phyloP scores from a whole-genome alignment of 1,140 invertebrate species.

The Drosophila malerkotliana region DNA sequence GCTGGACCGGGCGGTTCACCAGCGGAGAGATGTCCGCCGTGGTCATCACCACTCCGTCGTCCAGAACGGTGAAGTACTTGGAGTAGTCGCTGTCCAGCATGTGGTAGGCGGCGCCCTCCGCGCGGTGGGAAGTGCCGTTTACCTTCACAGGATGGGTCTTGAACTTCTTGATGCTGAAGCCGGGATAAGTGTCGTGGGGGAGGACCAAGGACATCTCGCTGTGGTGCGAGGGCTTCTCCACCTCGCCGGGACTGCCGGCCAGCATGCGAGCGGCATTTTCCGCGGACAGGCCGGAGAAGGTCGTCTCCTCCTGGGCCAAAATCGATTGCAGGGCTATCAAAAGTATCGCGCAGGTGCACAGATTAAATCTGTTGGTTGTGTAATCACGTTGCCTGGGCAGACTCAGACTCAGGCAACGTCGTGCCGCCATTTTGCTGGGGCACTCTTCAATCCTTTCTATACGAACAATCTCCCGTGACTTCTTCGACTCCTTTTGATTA shows the following conservation, averaged over 20 bases:
- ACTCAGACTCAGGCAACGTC: constrained; percentile 63
- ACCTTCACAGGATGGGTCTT: constrained; percentile 68
- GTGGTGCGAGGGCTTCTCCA: constrained; percentile 44
- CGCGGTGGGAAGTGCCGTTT: constrained; percentile 26
- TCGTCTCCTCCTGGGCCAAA: constrained; percentile 33
- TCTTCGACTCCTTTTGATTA: not conserved
- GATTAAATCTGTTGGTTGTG: constrained; percentile 38
- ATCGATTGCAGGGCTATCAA: constrained; percentile 25
- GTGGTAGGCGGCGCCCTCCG: constrained; percentile 58
- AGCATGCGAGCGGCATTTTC: constrained; percentile 79
- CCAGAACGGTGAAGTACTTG: constrained; percentile 93
- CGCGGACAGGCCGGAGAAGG: constrained; percentile 64
- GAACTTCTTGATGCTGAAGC: constrained; percentile 92
- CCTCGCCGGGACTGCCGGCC: constrained; percentile 67
- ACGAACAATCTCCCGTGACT: constrained; percentile 8
- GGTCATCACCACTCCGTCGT: constrained; percentile 95
- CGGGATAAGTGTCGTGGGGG: constrained; percentile 93
- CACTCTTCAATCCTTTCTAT: constrained; percentile 52
- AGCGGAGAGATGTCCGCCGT: constrained; percentile 92
- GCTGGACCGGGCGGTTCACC: constrained; percentile 91
- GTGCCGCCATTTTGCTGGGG: constrained; percentile 71
- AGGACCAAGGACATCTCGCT: constrained; percentile 85
- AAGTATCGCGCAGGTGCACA: constrained; percentile 43
- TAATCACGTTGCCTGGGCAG: constrained; percentile 47
- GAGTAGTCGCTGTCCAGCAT: constrained; percentile 90